Evolutionary conservation across 2,113 vertebrate genomes (phyloP).

Genomic region (Canis aureus): DNA sequence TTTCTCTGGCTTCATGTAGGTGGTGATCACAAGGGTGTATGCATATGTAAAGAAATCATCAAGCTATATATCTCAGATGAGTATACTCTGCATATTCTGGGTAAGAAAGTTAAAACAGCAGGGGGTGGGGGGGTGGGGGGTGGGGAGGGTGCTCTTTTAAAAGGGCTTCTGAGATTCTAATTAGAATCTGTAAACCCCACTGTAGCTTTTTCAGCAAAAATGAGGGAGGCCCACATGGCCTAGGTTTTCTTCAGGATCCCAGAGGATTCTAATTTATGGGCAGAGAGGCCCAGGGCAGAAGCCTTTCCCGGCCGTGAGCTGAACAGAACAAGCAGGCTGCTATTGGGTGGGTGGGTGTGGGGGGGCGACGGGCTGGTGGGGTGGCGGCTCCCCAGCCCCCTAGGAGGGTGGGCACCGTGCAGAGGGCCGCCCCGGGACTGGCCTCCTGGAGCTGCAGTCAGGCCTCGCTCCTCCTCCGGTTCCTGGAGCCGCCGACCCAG

Average conservation of each 20-base stretch:
- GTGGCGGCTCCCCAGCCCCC: too few species aligned
- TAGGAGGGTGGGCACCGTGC: not conserved
- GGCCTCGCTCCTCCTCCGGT: not conserved
- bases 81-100: not conserved
- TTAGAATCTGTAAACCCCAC: slow-evolving; percentile 49
- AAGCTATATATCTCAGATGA: not conserved
- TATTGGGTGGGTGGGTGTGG: too few species aligned
- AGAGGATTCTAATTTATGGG: slow-evolving; percentile 50
- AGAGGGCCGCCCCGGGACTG: not conserved
- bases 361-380: not conserved
- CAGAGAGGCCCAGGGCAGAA: not conserved
- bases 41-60: not conserved
- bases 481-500: slow-evolving; percentile 66
- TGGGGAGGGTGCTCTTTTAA: not conserved
- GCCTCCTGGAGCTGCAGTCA: not conserved
- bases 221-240: slow-evolving; percentile 18
- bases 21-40: not conserved
- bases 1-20: slow-evolving; percentile 19
- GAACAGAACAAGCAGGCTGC: not conserved
- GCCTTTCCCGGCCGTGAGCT: too few species aligned
- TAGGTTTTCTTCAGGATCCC: not conserved
- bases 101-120: not conserved
- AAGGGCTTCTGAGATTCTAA: slow-evolving; percentile 71
- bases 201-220: slow-evolving; percentile 52
- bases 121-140: too few species aligned